phyloP scores from a whole-genome alignment of 2,888 invertebrate species.

The Schizaphis graminum region DNA sequence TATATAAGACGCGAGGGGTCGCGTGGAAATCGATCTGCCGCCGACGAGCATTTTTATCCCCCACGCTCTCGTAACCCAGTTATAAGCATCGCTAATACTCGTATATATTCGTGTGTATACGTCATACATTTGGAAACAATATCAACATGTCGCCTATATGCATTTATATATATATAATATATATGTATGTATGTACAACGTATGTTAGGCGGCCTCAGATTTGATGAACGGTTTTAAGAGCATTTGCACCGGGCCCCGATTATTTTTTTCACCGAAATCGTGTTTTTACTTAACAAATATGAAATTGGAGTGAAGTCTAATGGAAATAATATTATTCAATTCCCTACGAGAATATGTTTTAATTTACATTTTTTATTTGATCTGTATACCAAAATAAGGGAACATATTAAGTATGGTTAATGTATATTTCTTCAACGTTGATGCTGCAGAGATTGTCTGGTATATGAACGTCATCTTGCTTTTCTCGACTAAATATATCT shows the following conservation, averaged over 20 bases:
- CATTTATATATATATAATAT: not conserved
- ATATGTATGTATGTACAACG: not conserved
- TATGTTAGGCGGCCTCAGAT: not conserved
- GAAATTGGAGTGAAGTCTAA: not conserved
- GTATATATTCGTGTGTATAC: not conserved
- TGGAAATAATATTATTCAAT: not conserved
- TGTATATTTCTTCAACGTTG: no score
- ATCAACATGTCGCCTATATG: slow-evolving; percentile 10
- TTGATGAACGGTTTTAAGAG: not conserved
- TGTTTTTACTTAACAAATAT: not conserved
- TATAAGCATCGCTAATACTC: not conserved
- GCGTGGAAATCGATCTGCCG: slow-evolving; percentile 57
- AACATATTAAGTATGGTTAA: not conserved
- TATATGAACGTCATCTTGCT: not conserved
- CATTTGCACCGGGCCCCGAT: not conserved
- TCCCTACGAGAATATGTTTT: not conserved
- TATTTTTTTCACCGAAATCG: not conserved
- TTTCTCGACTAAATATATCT: not conserved
- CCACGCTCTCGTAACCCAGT: slow-evolving; percentile 48
- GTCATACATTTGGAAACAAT: slow-evolving; percentile 34
- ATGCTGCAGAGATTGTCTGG: no score
- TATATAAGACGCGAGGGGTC: slow-evolving; percentile 44
- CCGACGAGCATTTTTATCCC: slow-evolving; percentile 17
- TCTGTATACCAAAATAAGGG: not conserved
- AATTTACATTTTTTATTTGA: not conserved